Evolutionary conservation across 2,797 vertebrate genomes (phyloP).

Genomic region (Acrossocheilus wenchowensis): DNA sequence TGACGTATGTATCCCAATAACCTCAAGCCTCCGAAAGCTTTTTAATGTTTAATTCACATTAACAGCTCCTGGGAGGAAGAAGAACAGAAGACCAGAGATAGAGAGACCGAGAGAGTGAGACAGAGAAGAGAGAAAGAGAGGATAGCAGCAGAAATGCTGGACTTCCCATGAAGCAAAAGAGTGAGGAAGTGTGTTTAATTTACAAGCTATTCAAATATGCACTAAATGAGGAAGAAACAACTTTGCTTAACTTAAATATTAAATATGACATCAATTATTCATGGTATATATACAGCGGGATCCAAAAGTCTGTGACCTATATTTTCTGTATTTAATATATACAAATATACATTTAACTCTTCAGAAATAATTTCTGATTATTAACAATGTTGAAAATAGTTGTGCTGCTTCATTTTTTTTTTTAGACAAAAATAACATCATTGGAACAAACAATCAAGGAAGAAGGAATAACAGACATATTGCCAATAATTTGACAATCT

Average conservation of each 20-base stretch:
- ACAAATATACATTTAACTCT: background rate
- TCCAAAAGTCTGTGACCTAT: background rate
- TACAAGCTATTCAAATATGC: slow-evolving; percentile 10
- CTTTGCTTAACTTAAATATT: background rate
- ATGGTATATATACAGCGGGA: background rate
- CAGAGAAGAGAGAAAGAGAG: slow-evolving; percentile 48
- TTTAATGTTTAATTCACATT: slow-evolving; percentile 75
- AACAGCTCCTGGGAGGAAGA: slow-evolving; percentile 51
- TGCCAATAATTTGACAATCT: background rate
- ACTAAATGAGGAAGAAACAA: background rate
- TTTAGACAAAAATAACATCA: background rate
- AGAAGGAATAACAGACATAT: background rate
- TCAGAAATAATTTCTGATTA: background rate
- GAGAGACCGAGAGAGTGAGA: slow-evolving; percentile 29
- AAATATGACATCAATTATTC: slow-evolving; percentile 8
- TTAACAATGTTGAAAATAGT: background rate
- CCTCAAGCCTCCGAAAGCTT: slow-evolving; percentile 63
- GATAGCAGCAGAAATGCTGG: slow-evolving; percentile 47
- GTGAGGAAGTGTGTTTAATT: slow-evolving; percentile 29
- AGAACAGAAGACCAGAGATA: slow-evolving; percentile 53
- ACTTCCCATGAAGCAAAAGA: slow-evolving; percentile 14
- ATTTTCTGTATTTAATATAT: background rate
- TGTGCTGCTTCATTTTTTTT: background rate
- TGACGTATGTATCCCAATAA: slow-evolving; percentile 66
- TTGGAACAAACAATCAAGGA: background rate